A percentile compares a stretch with the other conserved stretches of the same genome.
Conservation (phyloP, 2,113 vertebrate genomes). For the Mesitornis unicolor region DNA sequence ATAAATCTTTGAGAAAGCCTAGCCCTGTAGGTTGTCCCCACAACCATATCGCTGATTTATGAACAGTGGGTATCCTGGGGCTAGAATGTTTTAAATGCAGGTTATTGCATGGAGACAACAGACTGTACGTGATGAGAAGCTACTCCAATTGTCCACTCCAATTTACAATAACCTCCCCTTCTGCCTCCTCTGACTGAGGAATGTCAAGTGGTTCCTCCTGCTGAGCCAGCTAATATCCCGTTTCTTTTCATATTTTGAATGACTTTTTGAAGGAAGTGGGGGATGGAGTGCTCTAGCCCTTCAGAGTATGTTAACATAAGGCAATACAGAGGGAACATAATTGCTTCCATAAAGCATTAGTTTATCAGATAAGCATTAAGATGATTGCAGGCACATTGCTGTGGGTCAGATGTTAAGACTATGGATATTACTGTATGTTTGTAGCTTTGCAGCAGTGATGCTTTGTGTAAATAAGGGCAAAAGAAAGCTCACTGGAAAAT, state of each 20-base stretch:
- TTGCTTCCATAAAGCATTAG: neutral
- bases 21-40: neutral
- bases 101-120: neutral
- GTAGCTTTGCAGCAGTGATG: neutral
- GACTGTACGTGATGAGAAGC: accelerated
- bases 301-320: neutral
- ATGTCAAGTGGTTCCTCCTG: conserved; percentile 37
- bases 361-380: neutral
- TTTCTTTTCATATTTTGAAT: neutral
- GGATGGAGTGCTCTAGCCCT: neutral
- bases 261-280: neutral
- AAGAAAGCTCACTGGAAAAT: neutral
- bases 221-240: conserved; percentile 17
- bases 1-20: neutral
- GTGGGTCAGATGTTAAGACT: neutral
- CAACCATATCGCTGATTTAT: neutral
- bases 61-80: neutral
- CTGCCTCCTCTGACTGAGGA: neutral
- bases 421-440: neutral
- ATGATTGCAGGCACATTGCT: neutral
- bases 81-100: neutral
- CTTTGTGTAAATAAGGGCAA: neutral
- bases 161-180: neutral
- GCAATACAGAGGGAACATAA: neutral
- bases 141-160: neutral